Base-by-base conservation (phyloP, 2,113 vertebrate species). In the Eublepharis macularius region DNA sequence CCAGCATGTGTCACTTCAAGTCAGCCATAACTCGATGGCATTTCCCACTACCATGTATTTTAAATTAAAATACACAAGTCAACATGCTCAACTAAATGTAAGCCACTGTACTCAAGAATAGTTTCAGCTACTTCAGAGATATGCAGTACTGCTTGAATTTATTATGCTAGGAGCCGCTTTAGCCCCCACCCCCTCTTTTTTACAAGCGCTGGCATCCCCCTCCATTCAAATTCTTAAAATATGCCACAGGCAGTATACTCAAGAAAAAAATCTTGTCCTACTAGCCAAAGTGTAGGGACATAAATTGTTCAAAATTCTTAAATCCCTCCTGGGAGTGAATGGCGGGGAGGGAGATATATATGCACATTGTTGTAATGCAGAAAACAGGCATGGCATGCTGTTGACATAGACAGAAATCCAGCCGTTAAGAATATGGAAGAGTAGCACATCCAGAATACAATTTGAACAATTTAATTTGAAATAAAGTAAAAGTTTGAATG, bases 81-180 rank as follows among this genome's bases (percentile, higher is more conserved):
- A 86, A 86, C 4, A 88, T 85, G 51, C 63, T 49, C 47, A 90
- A 86, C 88, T 92, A 86, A 77, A 1, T 77, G 75, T 1, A 36
- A 29, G 41, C 43, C 26, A 74, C 26, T 74, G 72, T 47, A 29
- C 41, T 43, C 24, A 4, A 43, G 24, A 74, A 74, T n/a, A n/a
- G n/a, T n/a, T n/a, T n/a, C n/a, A n/a, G n/a, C n/a, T n/a, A n/a
- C n/a, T n/a, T n/a, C n/a, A n/a, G n/a, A n/a, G n/a, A 21, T 45
- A 29, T 26, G 10, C 72, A 74, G 14, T 74, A 47, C 11, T 73
- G 36, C 36, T 73, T 29, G 4, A 73, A 29, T 73, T 43, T 45
- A 45, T 45, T 43, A 73, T 14, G 41, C 72, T 74, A 74, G 13
- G 6, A 12, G 14, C 24, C 41, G 21, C 36, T 19, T 7, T 70